These are phyloP conservation scores for Drosophila oshimai DNA, from an alignment of 1,140 invertebrate species.

Conservation along the genomic window DNA sequence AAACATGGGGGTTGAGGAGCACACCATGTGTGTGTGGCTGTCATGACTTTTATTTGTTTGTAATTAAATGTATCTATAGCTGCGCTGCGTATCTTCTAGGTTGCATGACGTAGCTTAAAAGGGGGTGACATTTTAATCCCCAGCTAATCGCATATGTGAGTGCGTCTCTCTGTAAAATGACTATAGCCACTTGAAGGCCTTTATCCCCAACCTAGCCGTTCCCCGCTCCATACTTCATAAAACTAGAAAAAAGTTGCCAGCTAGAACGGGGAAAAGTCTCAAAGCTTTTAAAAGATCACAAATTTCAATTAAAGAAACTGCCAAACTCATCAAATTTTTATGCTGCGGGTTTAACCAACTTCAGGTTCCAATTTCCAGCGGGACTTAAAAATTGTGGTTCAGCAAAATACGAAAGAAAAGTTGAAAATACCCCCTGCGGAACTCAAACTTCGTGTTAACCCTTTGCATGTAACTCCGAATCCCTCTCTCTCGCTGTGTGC, in stretches of 20 bases:
- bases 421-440: conserved; percentile 6
- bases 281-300: conserved; percentile 82
- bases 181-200: conserved; percentile 66
- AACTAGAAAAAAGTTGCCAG: conserved; percentile 22
- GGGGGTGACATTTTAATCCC: conserved; percentile 82
- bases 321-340: conserved; percentile 82
- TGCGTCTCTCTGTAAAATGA: conserved; percentile 54
- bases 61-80: conserved; percentile 78
- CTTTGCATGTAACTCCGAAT: conserved; percentile 38
- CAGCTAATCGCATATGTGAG: conserved; percentile 80
- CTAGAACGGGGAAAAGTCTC: conserved; percentile 40
- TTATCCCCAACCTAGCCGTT: not conserved
- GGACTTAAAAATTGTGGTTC: conserved; percentile 67
- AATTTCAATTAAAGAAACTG: conserved; percentile 82
- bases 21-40: conserved; percentile 39
- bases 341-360: conserved; percentile 72
- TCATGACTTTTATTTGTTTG: conserved; percentile 82
- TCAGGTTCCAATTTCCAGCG: conserved; percentile 39
- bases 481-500: conserved; percentile 16
- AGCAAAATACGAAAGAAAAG: conserved; percentile 34
- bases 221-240: not conserved
- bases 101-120: conserved; percentile 61
- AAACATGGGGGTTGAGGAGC: not conserved
- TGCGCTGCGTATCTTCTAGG: conserved; percentile 33
- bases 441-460: conserved; percentile 38